phyloP scores from a whole-genome alignment of 2,888 invertebrate species.

The Meiosimyza platycephala region DNA sequence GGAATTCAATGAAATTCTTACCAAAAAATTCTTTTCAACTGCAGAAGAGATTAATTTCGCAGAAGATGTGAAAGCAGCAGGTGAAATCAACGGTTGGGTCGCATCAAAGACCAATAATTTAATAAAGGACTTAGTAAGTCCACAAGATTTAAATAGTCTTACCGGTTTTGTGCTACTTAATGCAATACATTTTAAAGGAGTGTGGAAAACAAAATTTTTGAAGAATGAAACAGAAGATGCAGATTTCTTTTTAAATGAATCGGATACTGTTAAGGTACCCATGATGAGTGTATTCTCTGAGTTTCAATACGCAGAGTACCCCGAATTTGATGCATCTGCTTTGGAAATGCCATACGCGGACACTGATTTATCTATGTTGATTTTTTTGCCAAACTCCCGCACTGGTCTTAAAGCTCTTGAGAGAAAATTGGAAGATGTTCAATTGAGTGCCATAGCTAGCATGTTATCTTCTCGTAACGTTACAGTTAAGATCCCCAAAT shows the following conservation, averaged over 20 bases:
- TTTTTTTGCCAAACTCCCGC: conserved; percentile 78
- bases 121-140: conserved; percentile 79
- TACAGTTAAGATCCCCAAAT: conserved; percentile 79
- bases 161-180: conserved; percentile 82
- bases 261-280: conserved; percentile 69
- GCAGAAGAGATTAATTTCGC: conserved; percentile 75
- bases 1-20: conserved; percentile 71
- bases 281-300: conserved; percentile 74
- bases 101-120: conserved; percentile 82
- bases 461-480: conserved; percentile 66
- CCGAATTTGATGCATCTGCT: conserved; percentile 52
- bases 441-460: conserved; percentile 71
- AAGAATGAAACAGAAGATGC: conserved; percentile 70
- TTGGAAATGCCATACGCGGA: conserved; percentile 80
- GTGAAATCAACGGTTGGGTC: conserved; percentile 84
- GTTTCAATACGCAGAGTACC: conserved; percentile 53
- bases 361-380: conserved; percentile 77
- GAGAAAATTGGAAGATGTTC: conserved; percentile 71
- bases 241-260: conserved; percentile 74
- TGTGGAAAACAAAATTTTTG: conserved; percentile 79
- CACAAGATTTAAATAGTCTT: conserved; percentile 68
- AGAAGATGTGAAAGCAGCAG: conserved; percentile 67
- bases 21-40: conserved; percentile 74
- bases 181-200: conserved; percentile 87
- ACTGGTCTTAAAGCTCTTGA: conserved; percentile 76